Evolutionary conservation across 92 coral and sea anemone genomes (phyloP), one percentile per base, ranked within the genome.

Genomic region (Paramuricea clavata): DNA sequence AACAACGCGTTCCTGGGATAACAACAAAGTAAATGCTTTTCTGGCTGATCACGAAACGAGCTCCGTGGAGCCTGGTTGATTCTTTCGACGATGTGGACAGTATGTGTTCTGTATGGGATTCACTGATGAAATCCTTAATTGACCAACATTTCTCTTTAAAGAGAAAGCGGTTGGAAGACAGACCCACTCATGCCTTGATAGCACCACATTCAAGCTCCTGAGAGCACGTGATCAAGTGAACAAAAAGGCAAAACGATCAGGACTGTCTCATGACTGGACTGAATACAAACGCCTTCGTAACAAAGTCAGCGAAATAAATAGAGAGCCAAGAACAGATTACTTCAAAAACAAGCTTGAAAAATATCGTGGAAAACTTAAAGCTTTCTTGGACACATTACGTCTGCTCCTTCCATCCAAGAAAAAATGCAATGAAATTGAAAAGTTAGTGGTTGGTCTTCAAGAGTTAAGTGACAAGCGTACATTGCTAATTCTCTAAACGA

Each of bases 141-240:
- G 87, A 83, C 60, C 73, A 54, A 50, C 88, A 88, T 62, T 86
- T 86, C 69, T 85, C 90, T 44, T 36, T 88, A n/a, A 88, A 83
- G 69, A 65, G 82, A 76, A 88, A 88, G 49, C 74, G 88, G 65
- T 88, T 54, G 72, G 88, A 62, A 88, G 49, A 69, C 82, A 50
- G 76, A 83, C 74, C 34, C 88, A 83, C 81, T 85, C 88, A 19
- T 88, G 85, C 85, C 82, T 88, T 49, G 85, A 88, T 47, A 47
- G 10, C 10, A 47, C 52, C 81, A 39, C 10, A 50, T 86, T 87
- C 41, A 47, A 39, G 32, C 67, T 80, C 19, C 78, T 54, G 87
- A 80, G 82, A 81, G 67, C 90, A 50, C 76, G 82, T 68, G 90
- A 87, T 50, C 86, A 73, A 71, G 90, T 81, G 61, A 72, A 87